A percentile compares a stretch with the other conserved stretches of the same genome.
phyloP scores from a whole-genome alignment of 37 sponge, comb jelly and placozoan species.

The Aplysina aerophoba region DNA sequence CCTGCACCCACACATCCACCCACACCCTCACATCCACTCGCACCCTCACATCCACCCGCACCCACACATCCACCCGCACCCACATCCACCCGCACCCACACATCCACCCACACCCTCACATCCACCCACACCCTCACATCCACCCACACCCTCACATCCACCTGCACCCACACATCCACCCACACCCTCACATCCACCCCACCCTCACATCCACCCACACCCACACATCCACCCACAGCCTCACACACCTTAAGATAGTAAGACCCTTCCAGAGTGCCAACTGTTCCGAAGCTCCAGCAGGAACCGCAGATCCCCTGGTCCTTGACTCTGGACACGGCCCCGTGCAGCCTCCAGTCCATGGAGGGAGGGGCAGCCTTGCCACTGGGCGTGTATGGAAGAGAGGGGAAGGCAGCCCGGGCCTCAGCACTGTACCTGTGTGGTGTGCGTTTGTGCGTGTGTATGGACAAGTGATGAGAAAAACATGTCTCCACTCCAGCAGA shows the following conservation, averaged over 20 bases:
- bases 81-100: background rate
- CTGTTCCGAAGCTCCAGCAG: conserved; percentile 98
- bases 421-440: conserved; percentile 7
- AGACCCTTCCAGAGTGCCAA: conserved; percentile 93
- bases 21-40: no score
- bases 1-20: no score
- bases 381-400: background rate
- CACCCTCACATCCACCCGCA: no score
- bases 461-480: no score
- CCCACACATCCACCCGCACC: background rate
- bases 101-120: background rate
- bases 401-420: background rate
- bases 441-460: no score
- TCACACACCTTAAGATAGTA: conserved; percentile 67
- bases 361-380: background rate
- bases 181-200: background rate
- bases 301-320: conserved; percentile 99
- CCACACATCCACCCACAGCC: no score
- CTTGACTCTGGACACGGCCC: conserved; percentile 96
- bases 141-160: background rate
- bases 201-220: no score
- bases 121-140: background rate
- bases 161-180: no score
- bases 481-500: background rate
- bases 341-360: conserved; percentile 41